Percentiles rank a stretch among this genome's conserved stretches.
These are phyloP conservation scores for Sapayoa aenigma DNA, from an alignment of 2,113 vertebrate genomes.

Conservation along the genomic window DNA sequence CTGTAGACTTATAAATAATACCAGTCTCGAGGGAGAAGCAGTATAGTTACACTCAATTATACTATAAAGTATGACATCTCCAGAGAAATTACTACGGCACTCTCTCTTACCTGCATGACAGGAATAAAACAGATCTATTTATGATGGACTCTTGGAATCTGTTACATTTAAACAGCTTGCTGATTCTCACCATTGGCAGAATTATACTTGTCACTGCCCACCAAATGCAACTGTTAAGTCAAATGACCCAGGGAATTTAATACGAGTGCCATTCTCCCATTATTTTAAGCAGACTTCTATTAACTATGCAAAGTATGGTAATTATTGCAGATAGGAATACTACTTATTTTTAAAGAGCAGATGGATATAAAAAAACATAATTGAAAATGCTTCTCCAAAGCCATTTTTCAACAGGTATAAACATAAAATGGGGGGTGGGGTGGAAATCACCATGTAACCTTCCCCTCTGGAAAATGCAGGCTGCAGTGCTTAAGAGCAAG, in stretches of 20 bases:
- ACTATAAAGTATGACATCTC: slow-evolving; percentile 65
- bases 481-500: background rate
- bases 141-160: slow-evolving; percentile 58
- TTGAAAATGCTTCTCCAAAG: background rate
- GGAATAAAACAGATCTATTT: slow-evolving; percentile 67
- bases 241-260: slow-evolving; percentile 45
- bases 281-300: slow-evolving; percentile 37
- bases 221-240: slow-evolving; percentile 31
- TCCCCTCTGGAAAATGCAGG: background rate
- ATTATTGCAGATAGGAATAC: background rate
- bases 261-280: background rate
- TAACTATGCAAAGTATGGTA: slow-evolving; percentile 24
- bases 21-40: slow-evolving; percentile 36
- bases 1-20: slow-evolving; percentile 43
- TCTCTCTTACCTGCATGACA: slow-evolving; percentile 65
- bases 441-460: background rate
- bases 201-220: slow-evolving; percentile 6
- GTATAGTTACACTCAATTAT: slow-evolving; percentile 66
- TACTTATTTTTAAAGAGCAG: background rate
- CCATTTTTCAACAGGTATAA: background rate
- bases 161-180: slow-evolving; percentile 52
- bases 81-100: slow-evolving; percentile 50
- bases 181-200: slow-evolving; percentile 30
- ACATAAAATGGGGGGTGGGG: background rate
- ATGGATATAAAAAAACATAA: background rate